Evolutionary conservation across 2,113 vertebrate species (phyloP), one percentile per base, ranked within the genome.

Genomic region (Aphyosemion australe): DNA sequence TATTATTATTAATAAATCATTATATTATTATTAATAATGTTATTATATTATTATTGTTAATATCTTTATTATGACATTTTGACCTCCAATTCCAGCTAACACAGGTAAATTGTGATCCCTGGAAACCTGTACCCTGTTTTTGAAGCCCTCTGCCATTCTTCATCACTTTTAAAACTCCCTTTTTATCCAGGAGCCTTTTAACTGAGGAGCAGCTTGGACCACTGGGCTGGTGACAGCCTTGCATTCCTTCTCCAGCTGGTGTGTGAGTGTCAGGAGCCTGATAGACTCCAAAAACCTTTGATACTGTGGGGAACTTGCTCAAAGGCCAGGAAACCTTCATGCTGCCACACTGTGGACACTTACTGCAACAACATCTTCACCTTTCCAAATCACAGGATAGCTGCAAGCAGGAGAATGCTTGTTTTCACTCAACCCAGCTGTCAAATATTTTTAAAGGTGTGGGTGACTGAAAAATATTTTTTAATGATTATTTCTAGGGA

Each of bases 311-410:
- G 68, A 79, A 3, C 31, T 39, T 65, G 80, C 82, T 79, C 83
- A 72, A 67, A 82, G 69, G 69, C 67, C 72, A 71, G 72, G 72
- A 86, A 21, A 45, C 63, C 69, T 46, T 63, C 65, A 78, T 67
- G 78, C 87, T 85, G 88, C 87, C 90, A 80, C 85, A 20, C 69
- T 31, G 89, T 90, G 92, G 92, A 79, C 64, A 39, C 55, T 52
- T 11, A 60, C 72, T 72, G 80, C 80, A 78, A 56, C 74, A 26
- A 53, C 78, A 69, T 68, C 31, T 61, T 26, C 26, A 26, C 26
- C 26, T 26, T 26, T 26, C 26, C 53, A 45, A 60, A 42, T 59
- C 52, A 65, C 51, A 43, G 66, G 72, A 85, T 72, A 68, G 68
- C 13, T 39, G 47, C 53, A 68, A 54, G 69, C 54, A 48, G 69